Evolutionary conservation across 2,888 invertebrate genomes (phyloP).

Genomic region (Cerastis leucographa): DNA sequence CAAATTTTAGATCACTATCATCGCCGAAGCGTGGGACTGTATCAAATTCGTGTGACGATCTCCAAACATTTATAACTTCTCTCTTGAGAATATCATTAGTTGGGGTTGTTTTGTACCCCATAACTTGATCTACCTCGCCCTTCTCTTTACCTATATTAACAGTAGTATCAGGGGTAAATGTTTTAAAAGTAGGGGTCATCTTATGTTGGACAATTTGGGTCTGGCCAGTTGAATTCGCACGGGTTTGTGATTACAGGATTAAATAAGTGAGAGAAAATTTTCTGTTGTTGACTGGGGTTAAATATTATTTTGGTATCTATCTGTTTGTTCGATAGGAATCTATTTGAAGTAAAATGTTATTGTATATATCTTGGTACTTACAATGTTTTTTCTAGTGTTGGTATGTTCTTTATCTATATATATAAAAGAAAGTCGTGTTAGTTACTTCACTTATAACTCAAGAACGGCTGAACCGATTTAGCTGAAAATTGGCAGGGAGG

Average conservation of each 20-base stretch:
- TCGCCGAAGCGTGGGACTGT: constrained; percentile 78
- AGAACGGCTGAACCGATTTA: no score
- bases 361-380: neutral
- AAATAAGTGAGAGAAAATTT: constrained; percentile 75
- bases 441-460: no score
- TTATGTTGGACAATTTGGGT: constrained; percentile 58
- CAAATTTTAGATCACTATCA: constrained; percentile 57
- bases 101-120: constrained; percentile 67
- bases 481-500: no score
- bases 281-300: constrained; percentile 75
- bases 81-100: constrained; percentile 79
- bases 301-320: constrained; percentile 53
- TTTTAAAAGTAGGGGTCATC: constrained; percentile 49
- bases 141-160: constrained; percentile 7
- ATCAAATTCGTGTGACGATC: constrained; percentile 80
- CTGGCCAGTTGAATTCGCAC: constrained; percentile 79
- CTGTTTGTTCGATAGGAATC: constrained; percentile 25
- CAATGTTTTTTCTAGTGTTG: neutral
- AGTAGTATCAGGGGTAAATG: neutral
- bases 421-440: no score
- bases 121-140: constrained; percentile 65
- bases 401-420: no score
- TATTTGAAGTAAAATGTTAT: constrained; percentile 9
- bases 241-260: constrained; percentile 77
- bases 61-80: constrained; percentile 80